Evolutionary conservation across 2,888 invertebrate species (phyloP).

Genomic region (Cryptus viduatorius): DNA sequence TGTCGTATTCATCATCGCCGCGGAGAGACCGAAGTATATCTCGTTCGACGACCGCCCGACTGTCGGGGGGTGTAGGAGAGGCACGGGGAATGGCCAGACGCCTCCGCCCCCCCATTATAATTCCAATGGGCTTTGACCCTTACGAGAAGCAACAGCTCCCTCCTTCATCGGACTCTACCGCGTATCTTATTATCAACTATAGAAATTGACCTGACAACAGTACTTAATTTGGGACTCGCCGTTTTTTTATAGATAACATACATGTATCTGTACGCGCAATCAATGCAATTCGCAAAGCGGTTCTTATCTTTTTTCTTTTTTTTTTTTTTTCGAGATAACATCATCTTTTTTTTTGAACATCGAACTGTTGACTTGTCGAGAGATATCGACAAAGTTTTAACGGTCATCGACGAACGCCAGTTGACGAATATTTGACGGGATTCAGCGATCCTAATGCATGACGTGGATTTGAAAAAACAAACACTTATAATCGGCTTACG

Average conservation of each 20-base stretch:
- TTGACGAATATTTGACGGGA: not conserved
- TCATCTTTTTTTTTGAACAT: slow-evolving; percentile 59
- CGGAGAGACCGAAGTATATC: slow-evolving; percentile 15
- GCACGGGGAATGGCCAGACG: not conserved
- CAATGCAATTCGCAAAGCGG: not conserved
- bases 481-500: slow-evolving; percentile 33
- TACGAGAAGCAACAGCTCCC: slow-evolving; percentile 6
- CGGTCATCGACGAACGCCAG: not conserved
- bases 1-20: slow-evolving; percentile 68
- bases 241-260: not conserved
- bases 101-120: not conserved
- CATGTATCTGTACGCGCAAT: slow-evolving; percentile 26
- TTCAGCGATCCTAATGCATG: not conserved
- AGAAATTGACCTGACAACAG: slow-evolving; percentile 30
- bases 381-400: slow-evolving; percentile 42
- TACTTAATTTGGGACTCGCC: not conserved
- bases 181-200: slow-evolving; percentile 3
- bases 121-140: slow-evolving; percentile 42
- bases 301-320: not conserved
- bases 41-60: slow-evolving; percentile 33
- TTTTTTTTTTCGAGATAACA: not conserved
- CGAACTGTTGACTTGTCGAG: slow-evolving; percentile 59
- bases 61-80: slow-evolving; percentile 12
- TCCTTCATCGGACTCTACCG: not conserved
- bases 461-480: slow-evolving; percentile 17